A percentile compares a stretch with the other conserved stretches of the same genome.
phyloP scores from a whole-genome alignment of 2,113 vertebrate species.

The zebrafish (Danio rerio) region GRCz12tu NC_133198.1:40678501-40679000 shows the following conservation, averaged over 20 bases:
- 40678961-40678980: conserved; percentile 28
- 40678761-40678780: conserved; percentile 11
- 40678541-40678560: background rate
- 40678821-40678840: conserved; percentile 49
- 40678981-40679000: conserved; percentile 2
- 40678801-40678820: background rate
- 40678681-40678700: background rate
- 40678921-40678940: background rate
- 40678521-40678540: background rate
- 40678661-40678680: too few species aligned
- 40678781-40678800: conserved; percentile 1
- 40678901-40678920: conserved; percentile 15
- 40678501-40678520: background rate
- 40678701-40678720: conserved; percentile 37
- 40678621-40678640: too few species aligned
- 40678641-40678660: conserved; percentile 1
- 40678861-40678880: conserved; percentile 49
- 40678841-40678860: background rate
- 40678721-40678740: conserved; percentile 51
- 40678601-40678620: too few species aligned
- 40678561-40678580: too few species aligned
- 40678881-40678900: conserved; percentile 4
- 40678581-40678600: too few species aligned
- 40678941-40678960: background rate
- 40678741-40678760: conserved; percentile 18